phyloP scores from a whole-genome alignment of 2,888 invertebrate genomes.

The Lycia hirtaria region DNA sequence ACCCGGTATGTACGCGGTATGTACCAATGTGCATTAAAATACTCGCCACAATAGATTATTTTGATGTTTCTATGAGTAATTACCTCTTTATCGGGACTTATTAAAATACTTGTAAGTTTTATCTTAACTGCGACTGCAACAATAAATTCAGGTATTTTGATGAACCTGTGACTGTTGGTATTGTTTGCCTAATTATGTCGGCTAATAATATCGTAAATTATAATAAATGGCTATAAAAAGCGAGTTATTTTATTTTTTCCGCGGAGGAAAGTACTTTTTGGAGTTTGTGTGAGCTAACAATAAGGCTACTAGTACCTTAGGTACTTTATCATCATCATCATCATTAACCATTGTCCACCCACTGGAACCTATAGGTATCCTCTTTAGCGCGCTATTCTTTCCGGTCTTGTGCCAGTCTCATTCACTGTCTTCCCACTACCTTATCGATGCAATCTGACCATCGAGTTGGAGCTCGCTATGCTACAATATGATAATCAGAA shows the following conservation, averaged over 20 bases:
- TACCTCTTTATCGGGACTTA: constrained; percentile 44
- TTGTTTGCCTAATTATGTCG: constrained; percentile 1
- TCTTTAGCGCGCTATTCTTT: too few relatives aligned
- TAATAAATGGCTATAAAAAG: constrained; percentile 3
- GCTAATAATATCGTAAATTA: constrained; percentile 2
- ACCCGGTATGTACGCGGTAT: constrained; percentile 36
- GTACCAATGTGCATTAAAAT: constrained; percentile 43
- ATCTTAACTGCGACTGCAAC: constrained; percentile 42
- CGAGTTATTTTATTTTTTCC: neutral
- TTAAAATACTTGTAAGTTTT: constrained; percentile 56
- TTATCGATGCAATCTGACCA: too few relatives aligned
- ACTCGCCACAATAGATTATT: constrained; percentile 36
- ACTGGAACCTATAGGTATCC: too few relatives aligned
- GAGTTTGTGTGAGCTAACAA: neutral
- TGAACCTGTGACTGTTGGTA: constrained; percentile 12
- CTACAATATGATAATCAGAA: too few relatives aligned
- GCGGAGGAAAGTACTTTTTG: neutral
- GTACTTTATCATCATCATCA: too few relatives aligned
- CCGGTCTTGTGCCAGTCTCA: too few relatives aligned
- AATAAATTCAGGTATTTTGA: constrained; percentile 37
- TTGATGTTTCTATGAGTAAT: constrained; percentile 44
- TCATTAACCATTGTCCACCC: too few relatives aligned
- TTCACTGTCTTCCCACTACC: too few relatives aligned
- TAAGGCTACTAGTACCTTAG: constrained; percentile 3
- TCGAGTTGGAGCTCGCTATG: too few relatives aligned